Evolutionary conservation across 2,888 invertebrate species (phyloP), one percentile per base, ranked within the genome.

Genomic region (Mesorhabditis belari): DNA sequence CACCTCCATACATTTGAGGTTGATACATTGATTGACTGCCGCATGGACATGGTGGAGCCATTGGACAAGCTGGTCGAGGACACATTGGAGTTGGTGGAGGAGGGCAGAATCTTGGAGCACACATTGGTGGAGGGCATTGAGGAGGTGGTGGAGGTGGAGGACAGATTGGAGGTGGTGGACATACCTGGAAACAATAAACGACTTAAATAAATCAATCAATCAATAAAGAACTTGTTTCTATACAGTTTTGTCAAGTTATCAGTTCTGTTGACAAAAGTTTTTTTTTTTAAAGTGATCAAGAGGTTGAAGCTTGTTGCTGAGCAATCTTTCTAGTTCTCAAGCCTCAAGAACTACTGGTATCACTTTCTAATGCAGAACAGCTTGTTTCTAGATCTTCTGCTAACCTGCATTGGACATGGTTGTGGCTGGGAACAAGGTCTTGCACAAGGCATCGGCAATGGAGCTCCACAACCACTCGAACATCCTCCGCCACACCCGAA

Each of bases 71-170:
- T 26, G 66, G 65, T 12, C 63, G 65, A 27, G 58, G 58, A 23
- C 69, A 69, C 53, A 63, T 65, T 17, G 64, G 64, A 52, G 65
- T 65, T 5, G 73, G 73, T 28, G 73, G 71, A 23, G 73, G 73
- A n/a, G 70, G 76, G 25, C 76, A 76, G 2, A 67, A 63, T 2
- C 72, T 73, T n/a, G 73, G 73, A 35, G 75, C 72, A 51, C 76
- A 76, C 6, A 67, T 60, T 17, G 67, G 67, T 58, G 65, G 60
- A 12, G 68, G 68, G 57, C 63, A 58, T 25, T 64, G 71, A 17
- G 67, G 71, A 9, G 68, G 64, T 3, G 60, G 53, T 19, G 55
- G 49, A 27, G 64, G 63, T 9, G 62, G 9, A 60, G 65, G 49
- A 49, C 67, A 67, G 29, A 59, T 49, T 12, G 67, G 63, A 5